Evolutionary conservation across 1,140 invertebrate species (phyloP).

Genomic region (Hycleus cichorii): DNA sequence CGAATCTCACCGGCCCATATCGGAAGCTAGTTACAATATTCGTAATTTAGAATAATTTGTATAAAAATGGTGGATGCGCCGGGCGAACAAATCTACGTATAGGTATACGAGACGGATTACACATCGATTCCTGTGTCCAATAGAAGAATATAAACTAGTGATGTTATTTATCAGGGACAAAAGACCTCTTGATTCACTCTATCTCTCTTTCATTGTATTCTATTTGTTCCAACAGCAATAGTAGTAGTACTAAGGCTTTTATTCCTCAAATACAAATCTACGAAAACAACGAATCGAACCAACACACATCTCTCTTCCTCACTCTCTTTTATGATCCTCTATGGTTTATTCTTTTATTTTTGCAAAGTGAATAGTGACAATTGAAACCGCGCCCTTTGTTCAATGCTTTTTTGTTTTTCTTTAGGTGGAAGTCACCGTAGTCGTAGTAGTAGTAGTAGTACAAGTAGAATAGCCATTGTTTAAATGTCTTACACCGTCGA

Average conservation of each 20-base stretch:
- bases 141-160: conserved; percentile 15
- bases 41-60: too few relatives aligned
- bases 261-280: conserved; percentile 30
- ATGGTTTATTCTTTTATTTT: conserved; percentile 35
- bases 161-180: conserved; percentile 33
- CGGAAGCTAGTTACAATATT: too few relatives aligned
- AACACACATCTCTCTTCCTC: conserved; percentile 2
- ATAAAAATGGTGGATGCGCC: neutral
- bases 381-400: conserved; percentile 36
- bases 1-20: too few relatives aligned
- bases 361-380: conserved; percentile 33
- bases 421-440: conserved; percentile 21
- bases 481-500: conserved; percentile 35
- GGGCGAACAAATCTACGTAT: neutral
- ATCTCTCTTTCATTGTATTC: conserved; percentile 25
- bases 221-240: conserved; percentile 28
- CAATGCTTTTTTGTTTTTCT: conserved; percentile 34
- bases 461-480: conserved; percentile 33
- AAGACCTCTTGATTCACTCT: conserved; percentile 30
- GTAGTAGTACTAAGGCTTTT: conserved; percentile 22
- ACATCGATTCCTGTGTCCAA: conserved; percentile 24
- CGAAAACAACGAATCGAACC: neutral
- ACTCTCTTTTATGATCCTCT: conserved; percentile 30
- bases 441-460: too few relatives aligned
- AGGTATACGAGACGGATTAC: conserved; percentile 22